phyloP scores from a whole-genome alignment of 2,797 vertebrate species.

The Paguma larvata region DNA sequence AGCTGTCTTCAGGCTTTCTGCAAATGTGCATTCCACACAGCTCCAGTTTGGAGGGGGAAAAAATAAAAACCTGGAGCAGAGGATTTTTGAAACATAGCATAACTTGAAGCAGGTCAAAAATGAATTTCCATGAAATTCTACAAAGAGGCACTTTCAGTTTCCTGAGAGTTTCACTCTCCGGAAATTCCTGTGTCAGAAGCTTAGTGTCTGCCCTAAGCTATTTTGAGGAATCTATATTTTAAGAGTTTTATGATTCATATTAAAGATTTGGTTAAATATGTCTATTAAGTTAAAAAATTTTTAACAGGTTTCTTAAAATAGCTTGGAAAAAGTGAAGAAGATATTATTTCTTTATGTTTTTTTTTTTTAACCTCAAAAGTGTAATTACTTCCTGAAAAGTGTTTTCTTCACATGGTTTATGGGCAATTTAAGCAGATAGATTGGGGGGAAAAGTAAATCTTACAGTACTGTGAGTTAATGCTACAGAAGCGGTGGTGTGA shows the following conservation, averaged over 20 bases:
- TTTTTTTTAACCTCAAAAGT: constrained; percentile 17
- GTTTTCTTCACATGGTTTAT: neutral
- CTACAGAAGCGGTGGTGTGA: neutral
- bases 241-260: neutral
- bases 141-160: neutral
- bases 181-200: neutral
- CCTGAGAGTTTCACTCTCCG: neutral
- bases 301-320: neutral
- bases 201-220: neutral
- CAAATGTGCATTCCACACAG: neutral
- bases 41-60: neutral
- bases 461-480: neutral
- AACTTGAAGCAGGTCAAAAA: neutral
- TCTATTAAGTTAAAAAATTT: neutral
- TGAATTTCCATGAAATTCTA: neutral
- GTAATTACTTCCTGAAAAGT: neutral
- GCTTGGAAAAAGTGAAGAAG: constrained; percentile 3
- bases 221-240: neutral
- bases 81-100: neutral
- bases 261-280: neutral
- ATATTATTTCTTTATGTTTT: neutral
- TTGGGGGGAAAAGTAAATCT: neutral
- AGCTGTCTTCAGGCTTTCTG: neutral
- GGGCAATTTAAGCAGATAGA: neutral
- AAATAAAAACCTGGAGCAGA: neutral